Percentiles rank a stretch among this genome's conserved stretches.
Conservation (phyloP, 2,113 vertebrate genomes). For the Gracilinanus agilis region DNA sequence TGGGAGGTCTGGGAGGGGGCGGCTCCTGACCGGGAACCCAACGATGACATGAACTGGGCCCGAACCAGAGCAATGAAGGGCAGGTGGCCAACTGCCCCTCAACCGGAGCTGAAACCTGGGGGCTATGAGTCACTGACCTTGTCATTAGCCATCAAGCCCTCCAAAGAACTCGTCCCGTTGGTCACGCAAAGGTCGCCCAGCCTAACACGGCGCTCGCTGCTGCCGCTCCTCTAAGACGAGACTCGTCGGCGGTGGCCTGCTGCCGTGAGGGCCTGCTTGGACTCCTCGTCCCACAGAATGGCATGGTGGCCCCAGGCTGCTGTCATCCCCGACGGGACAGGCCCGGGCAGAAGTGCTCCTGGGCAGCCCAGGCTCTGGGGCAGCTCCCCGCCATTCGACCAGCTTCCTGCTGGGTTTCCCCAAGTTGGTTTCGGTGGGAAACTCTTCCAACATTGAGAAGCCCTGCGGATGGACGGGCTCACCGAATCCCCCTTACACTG, state of each 20-base stretch:
- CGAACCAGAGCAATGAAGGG: background rate
- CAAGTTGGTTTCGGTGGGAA: background rate
- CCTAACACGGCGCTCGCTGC: background rate
- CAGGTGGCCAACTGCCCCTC: background rate
- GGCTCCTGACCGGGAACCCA: background rate
- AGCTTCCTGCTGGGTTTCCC: background rate
- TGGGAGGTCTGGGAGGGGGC: too few species aligned
- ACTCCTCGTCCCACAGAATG: too few species aligned
- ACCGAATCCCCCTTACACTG: background rate
- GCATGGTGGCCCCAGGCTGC: background rate
- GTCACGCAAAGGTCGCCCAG: background rate
- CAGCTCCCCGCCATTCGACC: too few species aligned
- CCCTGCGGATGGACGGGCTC: background rate
- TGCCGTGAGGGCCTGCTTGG: background rate
- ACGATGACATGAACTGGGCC: background rate
- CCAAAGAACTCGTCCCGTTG: too few species aligned
- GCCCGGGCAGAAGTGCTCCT: too few species aligned
- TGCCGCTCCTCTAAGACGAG: background rate
- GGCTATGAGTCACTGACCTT: background rate
- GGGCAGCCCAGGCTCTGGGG: background rate
- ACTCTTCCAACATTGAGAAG: too few species aligned
- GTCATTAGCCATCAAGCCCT: background rate
- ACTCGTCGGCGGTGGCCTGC: too few species aligned
- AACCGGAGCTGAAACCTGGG: background rate
- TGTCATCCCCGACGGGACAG: background rate